Percentiles rank a stretch among this genome's conserved stretches.
Evolutionary conservation across 2,888 invertebrate species (phyloP).

Genomic region (Xanthia icteritia): DNA sequence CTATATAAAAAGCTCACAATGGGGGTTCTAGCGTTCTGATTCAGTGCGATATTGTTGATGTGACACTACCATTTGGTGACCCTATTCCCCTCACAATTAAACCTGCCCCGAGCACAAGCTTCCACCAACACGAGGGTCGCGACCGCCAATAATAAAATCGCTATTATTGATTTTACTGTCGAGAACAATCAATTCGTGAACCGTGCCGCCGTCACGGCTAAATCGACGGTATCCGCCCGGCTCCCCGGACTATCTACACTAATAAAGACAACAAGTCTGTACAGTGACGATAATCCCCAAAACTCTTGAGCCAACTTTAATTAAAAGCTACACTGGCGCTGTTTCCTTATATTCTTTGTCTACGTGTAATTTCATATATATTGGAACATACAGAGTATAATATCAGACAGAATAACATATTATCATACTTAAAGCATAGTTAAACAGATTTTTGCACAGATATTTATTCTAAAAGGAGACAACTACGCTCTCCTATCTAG

Average conservation of each 20-base stretch:
- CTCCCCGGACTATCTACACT: conserved; percentile 72
- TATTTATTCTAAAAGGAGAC: conserved; percentile 20
- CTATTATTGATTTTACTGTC: conserved; percentile 88
- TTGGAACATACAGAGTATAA: conserved; percentile 5
- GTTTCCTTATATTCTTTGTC: conserved; percentile 37
- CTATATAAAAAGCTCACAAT: conserved; percentile 3
- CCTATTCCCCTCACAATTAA: conserved; percentile 65
- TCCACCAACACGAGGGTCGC: conserved; percentile 71
- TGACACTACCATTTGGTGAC: conserved; percentile 59
- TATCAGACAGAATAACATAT: conserved; percentile 11
- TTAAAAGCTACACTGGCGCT: conserved; percentile 48
- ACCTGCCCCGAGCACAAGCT: conserved; percentile 64
- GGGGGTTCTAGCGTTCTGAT: conserved; percentile 33
- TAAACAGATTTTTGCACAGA: conserved; percentile 5
- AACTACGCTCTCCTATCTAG: conserved; percentile 51
- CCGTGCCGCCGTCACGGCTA: conserved; percentile 80
- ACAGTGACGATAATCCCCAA: conserved; percentile 52
- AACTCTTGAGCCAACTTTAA: conserved; percentile 58
- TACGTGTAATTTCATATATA: conserved; percentile 36
- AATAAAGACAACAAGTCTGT: conserved; percentile 50
- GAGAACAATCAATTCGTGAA: conserved; percentile 85
- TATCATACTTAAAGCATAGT: not conserved
- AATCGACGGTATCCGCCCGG: conserved; percentile 87
- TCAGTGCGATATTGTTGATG: conserved; percentile 44
- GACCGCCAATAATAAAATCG: conserved; percentile 82